These are phyloP conservation scores for Pontoporia blainvillei DNA, from an alignment of 2,113 vertebrate genomes.

Conservation along the genomic window DNA sequence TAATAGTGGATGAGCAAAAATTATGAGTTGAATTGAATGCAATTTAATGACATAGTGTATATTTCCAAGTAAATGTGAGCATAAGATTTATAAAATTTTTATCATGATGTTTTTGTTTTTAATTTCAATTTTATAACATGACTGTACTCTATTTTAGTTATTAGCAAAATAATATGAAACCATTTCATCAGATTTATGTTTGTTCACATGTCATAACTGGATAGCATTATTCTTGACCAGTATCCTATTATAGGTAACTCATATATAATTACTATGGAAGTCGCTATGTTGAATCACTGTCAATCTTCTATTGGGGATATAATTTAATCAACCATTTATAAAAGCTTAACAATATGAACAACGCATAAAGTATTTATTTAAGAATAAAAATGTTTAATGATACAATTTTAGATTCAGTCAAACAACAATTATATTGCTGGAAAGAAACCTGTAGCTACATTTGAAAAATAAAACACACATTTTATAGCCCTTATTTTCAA, in stretches of 20 bases:
- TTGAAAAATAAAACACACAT: conserved; percentile 4
- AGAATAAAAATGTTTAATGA: not conserved
- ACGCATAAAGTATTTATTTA: not conserved
- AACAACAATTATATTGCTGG: not conserved
- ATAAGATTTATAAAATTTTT: not conserved
- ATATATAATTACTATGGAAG: not conserved
- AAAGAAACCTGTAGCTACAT: not conserved
- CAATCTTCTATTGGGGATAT: not conserved
- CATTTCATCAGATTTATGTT: not conserved
- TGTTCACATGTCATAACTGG: not conserved
- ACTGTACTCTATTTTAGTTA: not conserved
- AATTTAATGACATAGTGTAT: not conserved
- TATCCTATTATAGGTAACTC: not conserved
- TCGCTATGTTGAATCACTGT: not conserved
- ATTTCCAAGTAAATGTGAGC: not conserved
- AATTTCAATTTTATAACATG: not conserved
- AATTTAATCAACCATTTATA: not conserved
- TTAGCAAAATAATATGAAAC: not conserved
- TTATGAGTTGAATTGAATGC: not conserved
- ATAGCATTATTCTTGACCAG: not conserved
- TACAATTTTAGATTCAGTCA: not conserved
- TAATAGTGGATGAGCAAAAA: not conserved
- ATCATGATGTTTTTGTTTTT: not conserved
- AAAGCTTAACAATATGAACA: not conserved
- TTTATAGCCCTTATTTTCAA: not conserved